These are phyloP conservation scores for Cabera pusaria DNA, from an alignment of 2,888 invertebrate species.

Conservation along the genomic window DNA sequence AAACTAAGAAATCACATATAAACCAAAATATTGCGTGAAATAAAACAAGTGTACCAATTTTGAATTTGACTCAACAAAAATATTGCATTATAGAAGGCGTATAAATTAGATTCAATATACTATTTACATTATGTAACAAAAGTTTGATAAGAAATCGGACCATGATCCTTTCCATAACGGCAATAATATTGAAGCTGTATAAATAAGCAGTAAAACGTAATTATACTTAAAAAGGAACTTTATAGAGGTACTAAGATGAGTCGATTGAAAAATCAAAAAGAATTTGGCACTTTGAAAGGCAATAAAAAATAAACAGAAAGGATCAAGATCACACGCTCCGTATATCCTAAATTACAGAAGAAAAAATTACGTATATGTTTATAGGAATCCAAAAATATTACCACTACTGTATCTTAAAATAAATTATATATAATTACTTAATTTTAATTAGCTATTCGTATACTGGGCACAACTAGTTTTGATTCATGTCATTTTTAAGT, in stretches of 20 bases:
- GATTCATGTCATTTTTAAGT: slow-evolving; percentile 80
- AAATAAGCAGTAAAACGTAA: slow-evolving; percentile 45
- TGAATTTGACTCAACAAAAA: slow-evolving; percentile 34
- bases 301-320: slow-evolving; percentile 59
- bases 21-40: slow-evolving; percentile 51
- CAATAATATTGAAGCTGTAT: slow-evolving; percentile 35
- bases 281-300: slow-evolving; percentile 76
- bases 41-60: slow-evolving; percentile 66
- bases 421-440: slow-evolving; percentile 77
- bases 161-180: slow-evolving; percentile 63
- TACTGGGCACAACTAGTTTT: slow-evolving; percentile 84
- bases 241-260: slow-evolving; percentile 57
- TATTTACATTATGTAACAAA: slow-evolving; percentile 75
- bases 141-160: slow-evolving; percentile 52
- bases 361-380: slow-evolving; percentile 78
- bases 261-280: slow-evolving; percentile 49
- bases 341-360: slow-evolving; percentile 53
- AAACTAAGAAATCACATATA: slow-evolving; percentile 52
- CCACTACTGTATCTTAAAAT: slow-evolving; percentile 80
- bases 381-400: slow-evolving; percentile 84
- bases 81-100: slow-evolving; percentile 44
- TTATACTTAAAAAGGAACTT: slow-evolving; percentile 56
- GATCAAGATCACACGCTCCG: slow-evolving; percentile 42
- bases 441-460: slow-evolving; percentile 79
- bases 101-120: slow-evolving; percentile 54